Evolutionary conservation across 2,113 vertebrate genomes (phyloP), one percentile per base, ranked within the genome.

Genomic region (Eleginops maclovinus): DNA sequence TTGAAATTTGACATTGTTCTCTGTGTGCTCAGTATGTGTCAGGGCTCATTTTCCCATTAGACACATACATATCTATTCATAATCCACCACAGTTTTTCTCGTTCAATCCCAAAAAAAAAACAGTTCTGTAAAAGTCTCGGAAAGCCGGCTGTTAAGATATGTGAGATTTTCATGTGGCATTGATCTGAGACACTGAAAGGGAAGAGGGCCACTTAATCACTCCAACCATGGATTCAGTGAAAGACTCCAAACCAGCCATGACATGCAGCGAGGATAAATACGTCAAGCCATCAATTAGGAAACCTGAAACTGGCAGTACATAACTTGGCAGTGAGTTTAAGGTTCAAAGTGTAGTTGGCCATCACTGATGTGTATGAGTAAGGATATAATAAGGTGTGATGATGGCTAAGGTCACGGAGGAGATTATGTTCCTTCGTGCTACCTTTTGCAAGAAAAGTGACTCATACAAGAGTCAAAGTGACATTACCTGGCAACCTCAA

Each of bases 171-270:
- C 47, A 67, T 77, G 51, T 86, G 64, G 82, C 79, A 84, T 78
- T 75, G 85, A 91, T 67, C 44, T 77, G 82, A 87, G 63, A 83
- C 61, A 55, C 63, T 70, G 85, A 91, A 90, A 84, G 87, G 83
- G 77, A 92, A 91, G 82, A 90, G 72, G 80, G 75, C 10, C 80
- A 82, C 83, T 92, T 85, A 64, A 90, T 91, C 83, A 88, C 75
- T 75, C 69, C 58, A 50, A 64, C 65, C 70, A 67, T 4, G 2
- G 69, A 59, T 66, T 77, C 63, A 47, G 53, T 76, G 75, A 86
- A 81, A 77, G 79, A 82, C 65, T 71, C 56, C 10, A 26, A 75
- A 85, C 69, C 70, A 62, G 79, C 75, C 77, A 9, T 76, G 87
- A 89, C 85, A 82, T 7, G 83, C 77, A 55, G 50, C 49, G 71